Conservation (phyloP, 2,113 vertebrate genomes). For the Diadophis punctatus region DNA sequence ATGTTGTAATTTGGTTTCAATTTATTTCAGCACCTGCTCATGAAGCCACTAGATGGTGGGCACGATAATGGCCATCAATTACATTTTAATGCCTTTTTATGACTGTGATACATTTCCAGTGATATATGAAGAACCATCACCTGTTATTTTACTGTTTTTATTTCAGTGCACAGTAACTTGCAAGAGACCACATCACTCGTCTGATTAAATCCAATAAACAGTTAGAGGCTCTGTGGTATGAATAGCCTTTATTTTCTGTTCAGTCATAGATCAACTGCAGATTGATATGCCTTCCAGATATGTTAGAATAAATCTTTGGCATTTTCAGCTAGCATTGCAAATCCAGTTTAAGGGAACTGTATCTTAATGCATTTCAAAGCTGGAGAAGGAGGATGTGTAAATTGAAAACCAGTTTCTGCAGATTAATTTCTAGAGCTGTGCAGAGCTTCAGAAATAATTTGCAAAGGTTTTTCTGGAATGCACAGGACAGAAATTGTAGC, state of each 20-base stretch:
- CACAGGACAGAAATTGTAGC: neutral
- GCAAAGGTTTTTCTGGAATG: neutral
- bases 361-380: neutral
- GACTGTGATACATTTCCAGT: neutral
- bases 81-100: conserved; percentile 1
- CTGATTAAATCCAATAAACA: neutral
- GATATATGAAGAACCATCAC: neutral
- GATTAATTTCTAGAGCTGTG: neutral
- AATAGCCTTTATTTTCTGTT: neutral
- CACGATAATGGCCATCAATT: conserved; percentile 5
- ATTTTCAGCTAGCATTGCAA: neutral
- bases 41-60: conserved; percentile 12
- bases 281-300: neutral
- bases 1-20: conserved; percentile 9
- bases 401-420: neutral
- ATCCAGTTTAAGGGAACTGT: neutral
- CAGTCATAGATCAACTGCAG: neutral
- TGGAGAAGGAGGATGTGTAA: neutral
- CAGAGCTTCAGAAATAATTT: neutral
- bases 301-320: neutral
- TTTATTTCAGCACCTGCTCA: conserved; percentile 13
- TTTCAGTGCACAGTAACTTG: neutral
- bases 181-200: neutral
- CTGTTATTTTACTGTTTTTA: neutral
- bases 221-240: neutral